A percentile compares a stretch with the other conserved stretches of the same genome.
phyloP scores from a whole-genome alignment of 2,888 invertebrate genomes.

The Andrena fulva region DNA sequence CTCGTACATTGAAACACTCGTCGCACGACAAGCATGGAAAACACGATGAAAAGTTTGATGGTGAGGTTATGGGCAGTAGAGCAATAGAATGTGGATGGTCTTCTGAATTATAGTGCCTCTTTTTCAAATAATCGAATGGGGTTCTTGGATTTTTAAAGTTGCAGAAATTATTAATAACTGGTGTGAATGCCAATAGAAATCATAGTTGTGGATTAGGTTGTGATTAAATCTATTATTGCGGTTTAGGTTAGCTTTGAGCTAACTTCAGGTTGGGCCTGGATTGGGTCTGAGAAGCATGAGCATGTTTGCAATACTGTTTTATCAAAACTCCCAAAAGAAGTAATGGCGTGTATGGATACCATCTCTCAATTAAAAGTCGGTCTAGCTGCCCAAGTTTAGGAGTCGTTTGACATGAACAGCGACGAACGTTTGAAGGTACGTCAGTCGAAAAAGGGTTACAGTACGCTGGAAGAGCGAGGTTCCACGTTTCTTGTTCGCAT shows the following conservation, averaged over 20 bases:
- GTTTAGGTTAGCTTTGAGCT: not conserved
- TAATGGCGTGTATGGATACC: not conserved
- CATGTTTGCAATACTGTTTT: not conserved
- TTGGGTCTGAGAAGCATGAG: not conserved
- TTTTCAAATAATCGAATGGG: no score
- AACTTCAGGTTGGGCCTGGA: not conserved
- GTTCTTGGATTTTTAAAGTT: no score
- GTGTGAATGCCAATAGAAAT: no score
- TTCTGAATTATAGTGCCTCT: no score
- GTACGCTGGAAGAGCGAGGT: constrained; percentile 44
- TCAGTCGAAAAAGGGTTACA: constrained; percentile 33
- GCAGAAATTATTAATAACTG: no score
- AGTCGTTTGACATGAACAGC: constrained; percentile 6
- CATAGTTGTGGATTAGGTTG: no score
- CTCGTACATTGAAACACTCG: constrained; percentile 80
- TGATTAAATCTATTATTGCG: not conserved
- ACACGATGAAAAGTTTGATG: constrained; percentile 66
- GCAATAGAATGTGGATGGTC: not conserved
- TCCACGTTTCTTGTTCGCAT: constrained; percentile 23
- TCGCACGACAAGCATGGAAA: constrained; percentile 76
- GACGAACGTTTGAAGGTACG: constrained; percentile 27
- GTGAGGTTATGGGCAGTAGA: constrained; percentile 7
- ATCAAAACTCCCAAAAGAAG: not conserved
- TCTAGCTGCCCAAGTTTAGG: not conserved
- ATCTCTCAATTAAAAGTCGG: not conserved